Conservation (phyloP, 2,797 vertebrate genomes). For the Acomys russatus region DNA sequence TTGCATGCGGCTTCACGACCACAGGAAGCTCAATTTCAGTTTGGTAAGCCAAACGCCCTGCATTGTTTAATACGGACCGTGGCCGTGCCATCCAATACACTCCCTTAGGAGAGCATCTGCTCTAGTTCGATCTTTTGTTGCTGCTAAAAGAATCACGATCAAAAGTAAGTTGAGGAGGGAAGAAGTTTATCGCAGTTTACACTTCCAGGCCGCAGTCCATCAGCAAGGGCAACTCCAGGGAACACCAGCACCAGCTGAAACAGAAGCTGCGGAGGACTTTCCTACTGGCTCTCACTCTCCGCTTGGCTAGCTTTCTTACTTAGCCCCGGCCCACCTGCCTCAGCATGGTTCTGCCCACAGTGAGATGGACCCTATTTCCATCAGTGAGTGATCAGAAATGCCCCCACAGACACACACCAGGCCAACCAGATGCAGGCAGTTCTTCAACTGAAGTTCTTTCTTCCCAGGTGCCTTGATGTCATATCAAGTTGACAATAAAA, state of each 20-base stretch:
- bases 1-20: conserved; percentile 13
- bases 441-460: neutral
- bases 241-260: neutral
- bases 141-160: neutral
- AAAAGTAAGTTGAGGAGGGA: neutral
- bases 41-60: conserved; percentile 30
- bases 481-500: neutral
- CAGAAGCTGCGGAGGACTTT: neutral
- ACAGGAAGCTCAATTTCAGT: conserved; percentile 31
- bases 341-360: neutral
- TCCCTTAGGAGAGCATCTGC: neutral
- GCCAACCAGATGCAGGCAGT: neutral
- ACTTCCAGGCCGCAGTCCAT: neutral
- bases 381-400: neutral
- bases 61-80: conserved; percentile 38
- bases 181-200: neutral
- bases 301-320: neutral
- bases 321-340: neutral
- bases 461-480: neutral
- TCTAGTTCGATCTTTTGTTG: neutral
- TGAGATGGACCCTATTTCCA: neutral
- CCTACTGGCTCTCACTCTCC: neutral
- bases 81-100: neutral
- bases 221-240: neutral
- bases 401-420: neutral